Base-by-base conservation (phyloP, 2,888 invertebrate species). In the Zelleria hepariella region DNA sequence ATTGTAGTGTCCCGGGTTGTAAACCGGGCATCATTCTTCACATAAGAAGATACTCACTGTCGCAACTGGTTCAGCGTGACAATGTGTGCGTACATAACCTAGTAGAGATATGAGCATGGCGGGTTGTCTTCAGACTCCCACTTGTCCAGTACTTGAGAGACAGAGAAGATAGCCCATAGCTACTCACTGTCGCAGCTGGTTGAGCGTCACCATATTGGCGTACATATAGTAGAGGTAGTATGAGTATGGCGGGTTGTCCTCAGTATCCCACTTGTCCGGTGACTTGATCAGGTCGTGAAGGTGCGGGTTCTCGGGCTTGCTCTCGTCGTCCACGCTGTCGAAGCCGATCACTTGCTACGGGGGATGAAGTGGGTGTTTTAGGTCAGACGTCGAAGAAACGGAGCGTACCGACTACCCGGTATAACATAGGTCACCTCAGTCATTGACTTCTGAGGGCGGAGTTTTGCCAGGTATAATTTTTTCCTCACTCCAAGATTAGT, bases 261-360 rank as follows among this genome's bases (percentile, higher is more conserved):
- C 91, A 57, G 94, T 94, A 27, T 90, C 92, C 98, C 99, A 99
- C 59, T 93, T 88, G 61, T 91, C 93, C 0, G 99, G 99, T 8
- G 92, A 90, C 54, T 91, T 91, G 59, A 94, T 93, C 74, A 96
- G 94, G 66, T 92, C 91, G 89, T 98, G 95, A 86, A 98, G 92
- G 74, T 95, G 82, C 66, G 96, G 96, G 89, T 97, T 96, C 84
- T 99, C 99, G 0, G 98, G 97, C 85, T 99, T 99, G 58, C 98
- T 98, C 84, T 99, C 99, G 78, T 99, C 99, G 78, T 99, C 99
- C 55, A 99, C 99, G n/a, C 98, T 98, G 90, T 99, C 99, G 78
- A 99, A 96, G 0, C 98, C 99, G 60, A 98, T 94, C 56, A 99
- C 96, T 91, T 98, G 92, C 77, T 91, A 78, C 10, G 53, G 48